phyloP scores from a whole-genome alignment of 1,140 invertebrate species.

The Pseudachorutes palmiensis region DNA sequence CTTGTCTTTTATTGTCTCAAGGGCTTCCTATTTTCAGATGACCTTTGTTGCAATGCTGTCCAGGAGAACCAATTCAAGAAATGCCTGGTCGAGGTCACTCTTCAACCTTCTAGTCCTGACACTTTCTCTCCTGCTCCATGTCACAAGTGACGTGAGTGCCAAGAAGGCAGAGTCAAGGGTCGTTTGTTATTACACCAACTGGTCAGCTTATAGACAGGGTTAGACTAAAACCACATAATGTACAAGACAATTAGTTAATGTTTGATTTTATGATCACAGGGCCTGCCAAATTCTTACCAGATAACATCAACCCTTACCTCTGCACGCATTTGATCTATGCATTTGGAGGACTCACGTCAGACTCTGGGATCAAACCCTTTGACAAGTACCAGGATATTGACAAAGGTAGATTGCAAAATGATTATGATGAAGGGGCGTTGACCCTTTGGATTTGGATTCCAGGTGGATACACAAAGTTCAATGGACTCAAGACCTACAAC shows the following conservation, averaged over 20 bases:
- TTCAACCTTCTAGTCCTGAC: not conserved
- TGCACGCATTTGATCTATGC: slow-evolving; percentile 93
- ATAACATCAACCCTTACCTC: slow-evolving; percentile 90
- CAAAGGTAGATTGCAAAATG: slow-evolving; percentile 58
- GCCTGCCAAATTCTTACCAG: slow-evolving; percentile 80
- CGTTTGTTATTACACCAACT: slow-evolving; percentile 90
- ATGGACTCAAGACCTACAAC: slow-evolving; percentile 84
- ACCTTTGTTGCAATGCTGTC: no score
- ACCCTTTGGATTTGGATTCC: slow-evolving; percentile 2
- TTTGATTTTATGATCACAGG: slow-evolving; percentile 57
- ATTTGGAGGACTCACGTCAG: slow-evolving; percentile 84
- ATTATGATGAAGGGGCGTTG: not conserved
- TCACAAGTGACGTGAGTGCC: not conserved
- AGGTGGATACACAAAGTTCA: slow-evolving; percentile 94
- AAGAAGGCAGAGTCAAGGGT: slow-evolving; percentile 53
- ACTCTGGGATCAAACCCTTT: slow-evolving; percentile 80
- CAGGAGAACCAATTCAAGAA: no score
- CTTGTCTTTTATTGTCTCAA: no score
- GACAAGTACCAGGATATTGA: slow-evolving; percentile 93
- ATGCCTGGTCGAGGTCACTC: not conserved
- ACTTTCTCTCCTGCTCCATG: not conserved
- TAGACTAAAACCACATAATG: not conserved
- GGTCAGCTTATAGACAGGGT: slow-evolving; percentile 69
- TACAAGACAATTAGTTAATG: not conserved
- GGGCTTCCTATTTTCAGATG: no score